Conservation (phyloP, 2,888 invertebrate genomes). For the Brassicogethes aeneus region DNA sequence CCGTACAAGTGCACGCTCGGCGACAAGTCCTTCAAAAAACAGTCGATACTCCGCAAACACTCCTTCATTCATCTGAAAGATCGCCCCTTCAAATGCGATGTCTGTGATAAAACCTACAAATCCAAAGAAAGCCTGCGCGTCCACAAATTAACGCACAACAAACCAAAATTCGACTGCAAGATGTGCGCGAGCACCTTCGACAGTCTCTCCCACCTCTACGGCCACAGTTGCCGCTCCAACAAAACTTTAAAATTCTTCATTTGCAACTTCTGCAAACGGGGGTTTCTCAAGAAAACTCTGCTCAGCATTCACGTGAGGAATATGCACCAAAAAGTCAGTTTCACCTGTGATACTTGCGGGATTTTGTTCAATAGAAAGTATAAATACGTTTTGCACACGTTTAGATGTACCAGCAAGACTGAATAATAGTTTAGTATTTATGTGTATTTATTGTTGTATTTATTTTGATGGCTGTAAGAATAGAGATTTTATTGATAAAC, state of each 20-base stretch:
- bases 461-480: too few species aligned
- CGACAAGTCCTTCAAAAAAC: slow-evolving; percentile 18
- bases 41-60: slow-evolving; percentile 19
- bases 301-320: slow-evolving; percentile 8
- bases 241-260: neutral
- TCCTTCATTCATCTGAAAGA: slow-evolving; percentile 14
- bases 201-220: neutral
- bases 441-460: too few species aligned
- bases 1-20: slow-evolving; percentile 18
- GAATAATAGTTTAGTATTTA: too few species aligned
- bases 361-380: slow-evolving; percentile 5
- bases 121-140: slow-evolving; percentile 17
- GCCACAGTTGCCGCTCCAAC: neutral
- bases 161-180: slow-evolving; percentile 7
- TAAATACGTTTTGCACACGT: neutral
- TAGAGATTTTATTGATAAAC: too few species aligned
- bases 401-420: too few species aligned
- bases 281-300: slow-evolving; percentile 8
- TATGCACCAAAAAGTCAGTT: slow-evolving; percentile 6
- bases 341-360: slow-evolving; percentile 11
- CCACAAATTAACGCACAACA: slow-evolving; percentile 12
- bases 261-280: slow-evolving; percentile 12
- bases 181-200: slow-evolving; percentile 10
- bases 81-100: slow-evolving; percentile 14
- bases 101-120: slow-evolving; percentile 17